Evolutionary conservation across 35 echinoderm and acorn worm genomes (phyloP).

Genomic region (Ophioderma brevispina): DNA sequence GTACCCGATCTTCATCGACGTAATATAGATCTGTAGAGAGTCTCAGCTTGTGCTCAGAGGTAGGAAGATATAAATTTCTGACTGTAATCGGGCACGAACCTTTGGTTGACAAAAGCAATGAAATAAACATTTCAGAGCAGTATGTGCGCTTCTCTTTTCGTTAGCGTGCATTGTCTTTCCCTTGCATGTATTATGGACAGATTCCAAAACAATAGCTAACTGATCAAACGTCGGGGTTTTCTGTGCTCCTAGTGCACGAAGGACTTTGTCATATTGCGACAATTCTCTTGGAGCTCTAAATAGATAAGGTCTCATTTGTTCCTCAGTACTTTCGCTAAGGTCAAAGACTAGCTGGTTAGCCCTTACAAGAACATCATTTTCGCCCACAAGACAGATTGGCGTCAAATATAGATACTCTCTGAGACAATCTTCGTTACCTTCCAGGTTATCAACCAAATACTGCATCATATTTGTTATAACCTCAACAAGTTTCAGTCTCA

Average conservation of each 20-base stretch:
- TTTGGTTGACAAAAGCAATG: not conserved
- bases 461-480: not conserved
- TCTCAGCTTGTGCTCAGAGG: not conserved
- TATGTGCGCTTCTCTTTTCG: not conserved
- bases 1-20: not conserved
- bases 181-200: not conserved
- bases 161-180: not conserved
- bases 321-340: not conserved
- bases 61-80: not conserved
- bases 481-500: not conserved
- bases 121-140: not conserved
- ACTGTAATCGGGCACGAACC: not conserved
- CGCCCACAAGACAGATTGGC: not conserved
- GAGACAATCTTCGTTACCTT: not conserved
- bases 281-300: not conserved
- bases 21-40: conserved; percentile 6
- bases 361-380: not conserved
- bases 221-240: not conserved
- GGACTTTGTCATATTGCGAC: not conserved
- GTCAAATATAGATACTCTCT: not conserved
- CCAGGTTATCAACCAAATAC: not conserved
- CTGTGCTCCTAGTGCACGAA: not conserved
- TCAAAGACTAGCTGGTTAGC: conserved; percentile 19
- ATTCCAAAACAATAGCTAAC: not conserved
- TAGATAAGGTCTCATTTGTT: not conserved